phyloP scores from a whole-genome alignment of 2,888 invertebrate species.

The Schrankia costaestrigalis region DNA sequence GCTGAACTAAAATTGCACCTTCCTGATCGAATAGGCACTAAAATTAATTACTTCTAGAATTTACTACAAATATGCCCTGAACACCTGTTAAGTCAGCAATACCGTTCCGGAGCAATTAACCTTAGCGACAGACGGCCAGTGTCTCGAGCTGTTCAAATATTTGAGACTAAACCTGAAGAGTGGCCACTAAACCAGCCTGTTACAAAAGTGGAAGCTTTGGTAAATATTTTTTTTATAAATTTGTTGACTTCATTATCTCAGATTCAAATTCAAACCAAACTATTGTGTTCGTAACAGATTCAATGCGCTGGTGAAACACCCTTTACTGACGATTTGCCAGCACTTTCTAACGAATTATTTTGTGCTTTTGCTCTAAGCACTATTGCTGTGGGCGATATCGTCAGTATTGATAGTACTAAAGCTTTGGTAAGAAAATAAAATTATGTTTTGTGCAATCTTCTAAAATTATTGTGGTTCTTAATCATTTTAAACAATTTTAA shows the following conservation, averaged over 20 bases:
- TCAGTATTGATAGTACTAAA: conserved; percentile 76
- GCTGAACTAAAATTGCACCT: too few species aligned
- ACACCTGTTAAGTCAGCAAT: conserved; percentile 52
- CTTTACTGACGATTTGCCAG: conserved; percentile 83
- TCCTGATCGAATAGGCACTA: too few species aligned
- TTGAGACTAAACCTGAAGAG: conserved; percentile 77
- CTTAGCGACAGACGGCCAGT: conserved; percentile 70
- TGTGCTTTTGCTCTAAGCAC: conserved; percentile 82
- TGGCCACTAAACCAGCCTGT: conserved; percentile 84
- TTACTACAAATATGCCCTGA: conserved; percentile 69
- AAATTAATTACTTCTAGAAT: too few species aligned
- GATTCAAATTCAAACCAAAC: too few species aligned
- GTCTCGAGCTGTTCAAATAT: conserved; percentile 81
- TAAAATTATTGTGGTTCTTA: too few species aligned
- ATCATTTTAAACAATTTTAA: too few species aligned
- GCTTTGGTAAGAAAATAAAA: conserved; percentile 77
- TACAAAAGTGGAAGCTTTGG: conserved; percentile 72
- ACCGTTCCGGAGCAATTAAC: conserved; percentile 65
- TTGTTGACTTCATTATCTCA: too few species aligned
- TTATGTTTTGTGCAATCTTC: too few species aligned
- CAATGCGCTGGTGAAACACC: conserved; percentile 85
- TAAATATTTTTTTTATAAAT: too few species aligned
- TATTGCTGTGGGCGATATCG: conserved; percentile 76
- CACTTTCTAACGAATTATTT: conserved; percentile 81
- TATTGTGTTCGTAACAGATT: conserved; percentile 34